These are phyloP conservation scores for Cantharis flavilabris DNA, from an alignment of 2,888 invertebrate genomes.

Conservation along the genomic window DNA sequence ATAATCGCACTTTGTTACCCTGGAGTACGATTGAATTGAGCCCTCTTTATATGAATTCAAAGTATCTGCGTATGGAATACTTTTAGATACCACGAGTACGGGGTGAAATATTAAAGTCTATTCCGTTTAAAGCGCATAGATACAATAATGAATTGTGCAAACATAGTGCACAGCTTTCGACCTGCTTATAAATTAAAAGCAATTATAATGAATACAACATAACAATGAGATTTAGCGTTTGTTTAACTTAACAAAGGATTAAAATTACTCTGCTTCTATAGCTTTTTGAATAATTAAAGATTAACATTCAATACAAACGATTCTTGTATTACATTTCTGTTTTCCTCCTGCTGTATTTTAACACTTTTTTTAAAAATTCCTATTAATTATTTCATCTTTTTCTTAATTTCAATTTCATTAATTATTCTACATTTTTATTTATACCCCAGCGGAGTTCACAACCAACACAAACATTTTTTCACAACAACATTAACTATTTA, in stretches of 20 bases:
- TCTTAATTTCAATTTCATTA: background rate
- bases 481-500: too few relatives aligned
- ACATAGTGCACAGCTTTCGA: constrained; percentile 36
- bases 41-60: constrained; percentile 13
- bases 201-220: constrained; percentile 55
- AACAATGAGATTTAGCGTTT: constrained; percentile 56
- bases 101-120: constrained; percentile 22
- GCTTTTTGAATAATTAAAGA: constrained; percentile 55
- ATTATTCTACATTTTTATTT: background rate
- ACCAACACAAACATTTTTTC: too few relatives aligned
- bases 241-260: constrained; percentile 57
- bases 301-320: constrained; percentile 48
- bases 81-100: constrained; percentile 3
- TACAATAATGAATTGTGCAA: constrained; percentile 37
- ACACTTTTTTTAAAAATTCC: background rate
- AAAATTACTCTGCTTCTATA: constrained; percentile 57
- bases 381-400: background rate
- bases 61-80: constrained; percentile 26
- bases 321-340: constrained; percentile 52
- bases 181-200: constrained; percentile 58
- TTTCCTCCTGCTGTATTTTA: constrained; percentile 14
- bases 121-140: constrained; percentile 28
- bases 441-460: background rate
- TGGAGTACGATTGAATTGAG: constrained; percentile 31
- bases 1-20: constrained; percentile 38